phyloP scores from a whole-genome alignment of 2,888 invertebrate genomes.

The Andrena dorsata region DNA sequence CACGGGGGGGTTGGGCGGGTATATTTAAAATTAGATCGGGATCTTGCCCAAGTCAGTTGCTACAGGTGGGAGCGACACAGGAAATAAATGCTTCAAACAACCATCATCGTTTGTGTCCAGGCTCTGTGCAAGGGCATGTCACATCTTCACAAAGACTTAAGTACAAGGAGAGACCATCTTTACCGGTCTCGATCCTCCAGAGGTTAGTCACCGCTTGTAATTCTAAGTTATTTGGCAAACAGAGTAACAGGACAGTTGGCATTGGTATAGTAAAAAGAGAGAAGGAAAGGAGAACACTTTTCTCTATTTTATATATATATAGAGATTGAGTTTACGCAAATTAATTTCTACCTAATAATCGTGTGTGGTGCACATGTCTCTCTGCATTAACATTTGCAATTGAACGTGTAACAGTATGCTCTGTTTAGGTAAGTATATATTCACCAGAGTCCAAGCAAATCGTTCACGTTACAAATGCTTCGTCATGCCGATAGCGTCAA shows the following conservation, averaged over 20 bases:
- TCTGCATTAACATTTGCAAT: conserved; percentile 44
- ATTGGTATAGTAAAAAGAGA: conserved; percentile 9
- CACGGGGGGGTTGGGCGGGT: conserved; percentile 68
- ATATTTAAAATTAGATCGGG: conserved; percentile 90
- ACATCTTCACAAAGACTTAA: conserved; percentile 88
- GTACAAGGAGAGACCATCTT: conserved; percentile 88
- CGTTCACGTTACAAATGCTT: conserved; percentile 34
- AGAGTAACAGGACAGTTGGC: conserved; percentile 25
- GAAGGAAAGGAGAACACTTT: neutral
- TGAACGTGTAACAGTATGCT: conserved; percentile 40
- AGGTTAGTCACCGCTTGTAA: conserved; percentile 84
- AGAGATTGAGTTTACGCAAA: conserved; percentile 34
- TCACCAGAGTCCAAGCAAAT: conserved; percentile 13
- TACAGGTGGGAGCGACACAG: conserved; percentile 89
- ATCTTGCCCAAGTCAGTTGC: conserved; percentile 95
- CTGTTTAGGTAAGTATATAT: conserved; percentile 59
- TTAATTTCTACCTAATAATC: conserved; percentile 36
- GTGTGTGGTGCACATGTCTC: conserved; percentile 35
- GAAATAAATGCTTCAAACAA: conserved; percentile 83
- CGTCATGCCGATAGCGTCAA: conserved; percentile 19
- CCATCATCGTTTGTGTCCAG: conserved; percentile 82
- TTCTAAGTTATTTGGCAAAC: conserved; percentile 37
- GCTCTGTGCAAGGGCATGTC: conserved; percentile 84
- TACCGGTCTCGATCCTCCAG: conserved; percentile 82
- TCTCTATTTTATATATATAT: conserved; percentile 24